Evolutionary conservation across 2,888 invertebrate genomes (phyloP), one percentile per base, ranked within the genome.

Genomic region (Leptopilina syphax): DNA sequence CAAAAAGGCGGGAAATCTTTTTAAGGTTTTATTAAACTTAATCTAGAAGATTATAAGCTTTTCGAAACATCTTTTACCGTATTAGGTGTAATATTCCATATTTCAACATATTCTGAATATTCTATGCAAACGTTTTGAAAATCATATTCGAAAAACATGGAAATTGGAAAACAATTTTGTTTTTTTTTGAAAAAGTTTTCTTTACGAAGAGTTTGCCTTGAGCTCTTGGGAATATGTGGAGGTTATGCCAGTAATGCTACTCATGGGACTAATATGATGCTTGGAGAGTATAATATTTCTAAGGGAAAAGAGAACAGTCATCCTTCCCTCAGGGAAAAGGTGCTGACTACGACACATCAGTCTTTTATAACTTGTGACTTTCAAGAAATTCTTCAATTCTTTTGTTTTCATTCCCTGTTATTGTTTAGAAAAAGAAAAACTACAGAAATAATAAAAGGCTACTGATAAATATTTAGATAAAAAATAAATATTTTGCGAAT

Each of bases 231-330:
- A 50, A 70, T 54, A 70, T 24, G 50, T 54, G 13, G 34, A 54
- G 57, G 57, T 41, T 57, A 73, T 73, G 34, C 27, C 41, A 41
- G 54, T 54, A 18, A 73, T 73, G 57, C 54, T 27, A 73, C 73
- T 73, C 73, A 34, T 9, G 73, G 57, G 73, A 57, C 57, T 73
- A 57, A 73, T 57, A 54, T 57, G 34, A 57, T 73, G 54, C 73
- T 73, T n/a, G 18, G 1, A 73, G 57, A 73, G 57, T 57, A 73
- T 73, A 57, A 73, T 73, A 73, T 73, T 73, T 73, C 73, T 57
- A 73, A 73, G 57, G 54, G 57, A n/a, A 73, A 70, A 70, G 50
- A 34, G 57, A 54, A 57, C 34, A 34, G 57, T 54, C 73, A 73
- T 41, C 27, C 13, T 34, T n/a, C n/a, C 73, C 34, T 57, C 9